A percentile compares a stretch with the other conserved stretches of the same genome.
Evolutionary conservation across 2,113 vertebrate genomes (phyloP).

Genomic region (Bothrops jararaca): DNA sequence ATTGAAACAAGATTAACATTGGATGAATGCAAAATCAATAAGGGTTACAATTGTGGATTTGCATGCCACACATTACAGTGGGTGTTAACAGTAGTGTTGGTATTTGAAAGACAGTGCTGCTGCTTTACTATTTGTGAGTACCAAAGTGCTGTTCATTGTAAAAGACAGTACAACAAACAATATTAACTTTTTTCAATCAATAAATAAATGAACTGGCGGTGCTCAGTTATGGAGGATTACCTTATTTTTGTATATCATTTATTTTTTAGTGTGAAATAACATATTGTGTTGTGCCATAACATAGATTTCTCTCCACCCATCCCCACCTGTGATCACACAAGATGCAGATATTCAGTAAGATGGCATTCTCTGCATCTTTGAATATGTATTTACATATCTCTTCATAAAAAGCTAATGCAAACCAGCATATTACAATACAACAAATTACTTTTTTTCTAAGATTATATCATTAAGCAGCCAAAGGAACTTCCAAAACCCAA

Average conservation of each 20-base stretch:
- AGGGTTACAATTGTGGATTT: slow-evolving; percentile 57
- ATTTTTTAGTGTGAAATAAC: slow-evolving; percentile 62
- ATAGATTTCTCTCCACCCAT: slow-evolving; percentile 35
- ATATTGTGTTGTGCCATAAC: slow-evolving; percentile 73
- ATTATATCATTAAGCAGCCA: not conserved
- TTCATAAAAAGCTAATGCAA: slow-evolving; percentile 53
- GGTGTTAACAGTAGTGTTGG: slow-evolving; percentile 66
- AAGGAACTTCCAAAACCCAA: not conserved
- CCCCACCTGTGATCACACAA: slow-evolving; percentile 74
- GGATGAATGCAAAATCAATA: slow-evolving; percentile 57
- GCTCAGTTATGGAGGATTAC: slow-evolving; percentile 62
- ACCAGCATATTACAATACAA: not conserved
- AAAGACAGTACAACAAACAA: slow-evolving; percentile 61
- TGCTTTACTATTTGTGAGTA: slow-evolving; percentile 69
- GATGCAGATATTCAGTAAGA: slow-evolving; percentile 87
- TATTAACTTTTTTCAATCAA: slow-evolving; percentile 56
- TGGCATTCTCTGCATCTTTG: slow-evolving; percentile 59
- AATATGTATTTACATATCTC: slow-evolving; percentile 45
- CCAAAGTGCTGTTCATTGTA: slow-evolving; percentile 65
- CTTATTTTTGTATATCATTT: slow-evolving; percentile 71
- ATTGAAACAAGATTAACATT: slow-evolving; percentile 61
- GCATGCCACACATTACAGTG: slow-evolving; percentile 69
- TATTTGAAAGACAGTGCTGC: slow-evolving; percentile 69
- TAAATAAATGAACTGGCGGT: slow-evolving; percentile 58
- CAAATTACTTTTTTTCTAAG: not conserved